Evolutionary conservation across 2,797 vertebrate genomes (phyloP).

Genomic region (Micromesistius poutassou): DNA sequence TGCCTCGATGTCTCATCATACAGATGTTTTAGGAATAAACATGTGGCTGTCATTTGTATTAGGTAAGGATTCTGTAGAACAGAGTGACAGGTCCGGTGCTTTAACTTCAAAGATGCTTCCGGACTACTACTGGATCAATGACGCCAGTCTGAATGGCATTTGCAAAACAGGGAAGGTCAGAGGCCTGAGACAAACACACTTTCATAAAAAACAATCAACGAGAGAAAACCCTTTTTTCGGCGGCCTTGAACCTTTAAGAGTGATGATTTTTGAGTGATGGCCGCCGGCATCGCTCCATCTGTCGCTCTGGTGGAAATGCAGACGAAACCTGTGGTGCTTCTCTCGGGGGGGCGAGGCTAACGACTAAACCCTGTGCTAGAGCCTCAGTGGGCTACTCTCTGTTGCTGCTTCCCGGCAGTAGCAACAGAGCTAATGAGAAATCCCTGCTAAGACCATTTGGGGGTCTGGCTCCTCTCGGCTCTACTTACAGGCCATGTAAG

Average conservation of each 20-base stretch:
- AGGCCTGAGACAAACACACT: background rate
- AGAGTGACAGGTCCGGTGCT: background rate
- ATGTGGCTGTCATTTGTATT: too few species aligned
- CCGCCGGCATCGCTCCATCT: background rate
- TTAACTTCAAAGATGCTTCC: background rate
- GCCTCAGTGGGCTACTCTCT: slow-evolving; percentile 6
- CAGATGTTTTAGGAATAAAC: background rate
- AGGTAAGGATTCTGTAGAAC: background rate
- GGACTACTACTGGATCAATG: background rate
- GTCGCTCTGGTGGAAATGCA: background rate
- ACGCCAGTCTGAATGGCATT: too few species aligned
- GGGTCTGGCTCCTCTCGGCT: slow-evolving; percentile 51
- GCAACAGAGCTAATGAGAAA: slow-evolving; percentile 38
- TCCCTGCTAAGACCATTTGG: slow-evolving; percentile 45
- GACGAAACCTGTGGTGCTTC: slow-evolving; percentile 2
- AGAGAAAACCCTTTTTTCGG: background rate
- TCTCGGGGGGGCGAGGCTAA: slow-evolving; percentile 9
- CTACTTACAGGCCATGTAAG: slow-evolving; percentile 63
- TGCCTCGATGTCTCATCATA: background rate
- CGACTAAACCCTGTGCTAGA: slow-evolving; percentile 13
- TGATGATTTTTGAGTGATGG: background rate
- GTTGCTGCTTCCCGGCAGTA: slow-evolving; percentile 24
- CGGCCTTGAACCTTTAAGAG: background rate
- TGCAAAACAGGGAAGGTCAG: background rate
- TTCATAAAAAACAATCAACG: background rate